Base-by-base conservation (phyloP, 2,113 vertebrate genomes). In the Xiphophorus couchianus region DNA sequence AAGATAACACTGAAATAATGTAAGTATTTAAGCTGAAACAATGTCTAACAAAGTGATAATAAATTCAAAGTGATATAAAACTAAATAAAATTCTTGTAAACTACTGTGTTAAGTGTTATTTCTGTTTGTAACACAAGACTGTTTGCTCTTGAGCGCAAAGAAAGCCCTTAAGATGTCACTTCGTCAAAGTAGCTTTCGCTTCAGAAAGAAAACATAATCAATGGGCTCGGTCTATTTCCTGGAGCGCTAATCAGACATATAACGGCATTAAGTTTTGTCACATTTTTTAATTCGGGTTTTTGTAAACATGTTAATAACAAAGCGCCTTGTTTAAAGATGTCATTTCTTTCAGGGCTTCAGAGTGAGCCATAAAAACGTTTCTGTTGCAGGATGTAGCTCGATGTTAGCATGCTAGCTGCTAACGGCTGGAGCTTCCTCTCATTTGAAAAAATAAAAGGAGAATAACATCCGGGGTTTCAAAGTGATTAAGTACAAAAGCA, bases 181-280 rank as follows among this genome's bases (percentile, higher is more conserved):
- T 25, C 2, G 25, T 58, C 22, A 25, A 58, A 58, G 51, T 58
- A n/a, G 7, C 51, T n/a, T 58, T 25, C 2, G 25, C 69, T 63
- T 27, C n/a, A 77, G 25, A 29, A 62, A 27, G 31, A 63, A 25
- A 27, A 44, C 9, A 72, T 3, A 71, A 28, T 69, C 66, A 73
- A 1, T 13, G 72, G 88, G 89, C 69, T 84, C 74, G 0, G 89
- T 87, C 86, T 92, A 92, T 88, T 86, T 89, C 82, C 91, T 90
- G 90, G 73, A 86, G 68, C 17, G 25, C 22, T 39, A 75, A 35
- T n/a, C 31, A 19, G 25, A 27, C 3, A 54, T 54, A 13, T 31
- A 73, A 28, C 3, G 33, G 3, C 13, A 12, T 1, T 6, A 0
- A 7, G 8, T 27, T 13, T 15, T 0, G 1, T 19, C 6, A 5